Percentiles rank a stretch among this genome's conserved stretches.
phyloP scores from a whole-genome alignment of 2,797 vertebrate genomes.

The Pseudochirops corinnae region DNA sequence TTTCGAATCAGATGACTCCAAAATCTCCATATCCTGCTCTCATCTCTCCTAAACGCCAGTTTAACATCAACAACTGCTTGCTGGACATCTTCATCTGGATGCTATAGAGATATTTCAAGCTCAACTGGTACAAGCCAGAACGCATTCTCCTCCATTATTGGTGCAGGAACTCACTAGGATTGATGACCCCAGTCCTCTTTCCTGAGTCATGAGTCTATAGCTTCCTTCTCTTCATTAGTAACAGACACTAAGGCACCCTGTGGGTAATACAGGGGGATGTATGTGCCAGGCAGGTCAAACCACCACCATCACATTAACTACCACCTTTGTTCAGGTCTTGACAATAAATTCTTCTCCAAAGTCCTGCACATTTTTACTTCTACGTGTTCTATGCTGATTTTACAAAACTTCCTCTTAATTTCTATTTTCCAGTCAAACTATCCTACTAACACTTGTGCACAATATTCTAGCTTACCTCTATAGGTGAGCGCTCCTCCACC shows the following conservation, averaged over 20 bases:
- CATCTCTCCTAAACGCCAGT: background rate
- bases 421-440: background rate
- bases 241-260: background rate
- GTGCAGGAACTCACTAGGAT: background rate
- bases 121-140: background rate
- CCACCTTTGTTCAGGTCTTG: background rate
- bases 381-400: background rate
- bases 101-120: background rate
- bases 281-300: background rate
- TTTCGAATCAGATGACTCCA: background rate
- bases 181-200: background rate
- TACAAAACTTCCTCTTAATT: background rate
- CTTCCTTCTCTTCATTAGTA: background rate
- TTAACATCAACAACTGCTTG: background rate
- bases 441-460: background rate
- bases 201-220: background rate
- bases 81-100: background rate
- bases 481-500: background rate
- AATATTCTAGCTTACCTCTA: background rate
- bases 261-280: background rate
- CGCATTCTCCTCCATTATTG: background rate
- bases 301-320: background rate
- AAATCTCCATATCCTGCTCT: background rate
- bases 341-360: background rate
- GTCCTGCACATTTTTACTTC: background rate